Evolutionary conservation across 2,888 invertebrate species (phyloP), one percentile per base, ranked within the genome.

Genomic region (Nemurella pictetii): DNA sequence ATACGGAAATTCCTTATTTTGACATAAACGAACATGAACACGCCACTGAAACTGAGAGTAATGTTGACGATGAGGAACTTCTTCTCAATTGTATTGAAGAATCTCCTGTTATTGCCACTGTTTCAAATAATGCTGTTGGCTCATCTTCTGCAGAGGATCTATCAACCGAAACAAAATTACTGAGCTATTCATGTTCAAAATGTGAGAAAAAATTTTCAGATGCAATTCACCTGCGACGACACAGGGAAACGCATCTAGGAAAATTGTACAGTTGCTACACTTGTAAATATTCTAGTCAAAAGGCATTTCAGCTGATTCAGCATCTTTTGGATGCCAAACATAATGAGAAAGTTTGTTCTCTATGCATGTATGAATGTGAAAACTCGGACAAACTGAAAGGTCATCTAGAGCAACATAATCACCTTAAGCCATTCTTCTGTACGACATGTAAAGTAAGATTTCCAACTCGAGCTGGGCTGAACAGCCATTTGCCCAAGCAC

Each of bases 401-500:
- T 5, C 93, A 93, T 87, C 87, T 92, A 0, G 88, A 88, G 3
- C 88, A 88, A 1, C 93, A 93, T 87, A 89, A 91, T 32, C 88
- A 91, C 32, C 89, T 90, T 1, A 89, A 90, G 80, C 92, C 92
- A 0, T 93, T 92, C 87, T 92, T 92, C 87, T 93, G 93, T 86
- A 89, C 90, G 5, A 90, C 91, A 78, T 93, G 93, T 87, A 91
- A 91, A 85, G 88, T 89, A 35, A 89, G 92, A 32, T 93, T 92
- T 87, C 90, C 90, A 84, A 92, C 92, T 0, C 90, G 91, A 75
- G 91, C 92, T 2, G 90, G 91, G 28, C 87, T 92, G 0, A 89
- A 89, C 36, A 89, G 91, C 9, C 93, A 93, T 87, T 88, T 91
- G n/a, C 93, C 93, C 0, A 92, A 92, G 86, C 93, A 93, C 87